These are phyloP conservation scores for Apoderus coryli DNA, from an alignment of 2,888 invertebrate genomes.

Conservation along the genomic window DNA sequence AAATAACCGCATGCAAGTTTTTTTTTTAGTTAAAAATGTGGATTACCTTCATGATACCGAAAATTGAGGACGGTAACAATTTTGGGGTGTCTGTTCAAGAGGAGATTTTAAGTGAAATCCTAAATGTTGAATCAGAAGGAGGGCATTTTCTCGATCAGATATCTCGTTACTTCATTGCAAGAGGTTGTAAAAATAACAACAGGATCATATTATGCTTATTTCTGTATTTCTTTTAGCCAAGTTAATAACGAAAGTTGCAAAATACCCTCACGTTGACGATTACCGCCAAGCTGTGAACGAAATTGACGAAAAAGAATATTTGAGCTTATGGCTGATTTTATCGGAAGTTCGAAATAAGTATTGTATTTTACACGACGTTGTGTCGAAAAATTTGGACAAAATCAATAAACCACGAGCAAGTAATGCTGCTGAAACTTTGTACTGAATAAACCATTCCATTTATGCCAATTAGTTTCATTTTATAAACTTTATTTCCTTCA, in stretches of 20 bases:
- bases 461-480: too few relatives aligned
- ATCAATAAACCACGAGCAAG: conserved; percentile 91
- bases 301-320: conserved; percentile 90
- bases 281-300: conserved; percentile 84
- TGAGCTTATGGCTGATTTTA: conserved; percentile 83
- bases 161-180: conserved; percentile 79
- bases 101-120: conserved; percentile 90
- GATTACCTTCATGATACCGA: conserved; percentile 96
- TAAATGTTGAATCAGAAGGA: conserved; percentile 90
- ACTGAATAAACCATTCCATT: too few relatives aligned
- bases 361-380: conserved; percentile 90
- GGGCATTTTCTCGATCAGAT: conserved; percentile 96
- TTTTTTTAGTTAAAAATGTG: conserved; percentile 75
- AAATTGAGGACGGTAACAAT: conserved; percentile 98
- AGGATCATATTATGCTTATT: neutral
- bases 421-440: conserved; percentile 63
- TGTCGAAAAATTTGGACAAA: conserved; percentile 94
- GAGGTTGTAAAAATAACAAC: conserved; percentile 42
- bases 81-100: conserved; percentile 98
- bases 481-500: too few relatives aligned
- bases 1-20: too few relatives aligned
- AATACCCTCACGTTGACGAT: conserved; percentile 92
- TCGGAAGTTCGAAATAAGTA: conserved; percentile 95
- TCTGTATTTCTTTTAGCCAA: conserved; percentile 63
- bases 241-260: conserved; percentile 76